phyloP scores from a whole-genome alignment of 2,113 vertebrate species.

The Indicator maculatus region DNA sequence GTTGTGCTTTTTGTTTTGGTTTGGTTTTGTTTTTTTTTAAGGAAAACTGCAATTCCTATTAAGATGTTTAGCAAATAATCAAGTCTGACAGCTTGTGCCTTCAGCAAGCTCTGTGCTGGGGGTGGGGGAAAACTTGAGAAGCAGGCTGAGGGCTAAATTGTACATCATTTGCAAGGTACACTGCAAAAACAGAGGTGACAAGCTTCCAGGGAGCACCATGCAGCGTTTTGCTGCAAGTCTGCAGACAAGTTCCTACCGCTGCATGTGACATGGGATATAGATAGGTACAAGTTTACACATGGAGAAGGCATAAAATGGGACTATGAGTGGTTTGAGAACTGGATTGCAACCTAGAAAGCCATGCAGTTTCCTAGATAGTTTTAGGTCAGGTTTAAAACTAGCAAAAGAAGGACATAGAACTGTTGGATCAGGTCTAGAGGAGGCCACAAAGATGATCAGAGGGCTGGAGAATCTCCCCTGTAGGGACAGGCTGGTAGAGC shows the following conservation, averaged over 20 bases:
- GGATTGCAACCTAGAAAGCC: not conserved
- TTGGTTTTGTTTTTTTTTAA: not conserved
- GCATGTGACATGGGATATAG: not conserved
- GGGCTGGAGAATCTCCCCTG: too few species aligned
- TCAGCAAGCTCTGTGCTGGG: not conserved
- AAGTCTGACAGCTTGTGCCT: not conserved
- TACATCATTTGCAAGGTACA: not conserved
- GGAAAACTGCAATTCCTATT: constrained; percentile 23
- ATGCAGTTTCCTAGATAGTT: not conserved
- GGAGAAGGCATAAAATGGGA: not conserved
- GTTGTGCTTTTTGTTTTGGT: too few species aligned
- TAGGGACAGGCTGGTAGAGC: too few species aligned
- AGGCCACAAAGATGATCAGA: too few species aligned
- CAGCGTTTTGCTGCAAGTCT: not conserved
- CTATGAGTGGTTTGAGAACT: not conserved
- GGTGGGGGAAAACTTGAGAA: not conserved
- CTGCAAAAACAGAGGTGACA: not conserved
- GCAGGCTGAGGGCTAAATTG: not conserved
- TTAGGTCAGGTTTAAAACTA: not conserved
- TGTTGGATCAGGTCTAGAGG: too few species aligned
- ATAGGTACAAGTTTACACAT: not conserved
- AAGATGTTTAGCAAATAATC: constrained; percentile 13
- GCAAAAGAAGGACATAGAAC: not conserved
- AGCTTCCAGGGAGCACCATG: not conserved
- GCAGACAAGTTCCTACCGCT: not conserved